Percentiles rank a stretch among this genome's conserved stretches.
These are phyloP conservation scores for Teleogryllus oceanicus DNA, from an alignment of 2,888 invertebrate species.

Conservation along the genomic window DNA sequence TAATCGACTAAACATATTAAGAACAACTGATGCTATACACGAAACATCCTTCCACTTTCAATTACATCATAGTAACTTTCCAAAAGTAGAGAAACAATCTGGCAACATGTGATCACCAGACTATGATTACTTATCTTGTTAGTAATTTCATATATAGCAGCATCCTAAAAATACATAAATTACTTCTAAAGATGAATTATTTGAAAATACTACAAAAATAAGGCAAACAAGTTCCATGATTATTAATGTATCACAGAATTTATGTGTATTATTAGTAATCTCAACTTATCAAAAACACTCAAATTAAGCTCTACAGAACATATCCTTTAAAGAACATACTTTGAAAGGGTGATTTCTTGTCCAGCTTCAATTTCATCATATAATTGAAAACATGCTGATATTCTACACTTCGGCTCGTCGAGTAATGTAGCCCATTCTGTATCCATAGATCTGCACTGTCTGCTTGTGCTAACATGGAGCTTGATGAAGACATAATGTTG, in stretches of 20 bases:
- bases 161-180: background rate
- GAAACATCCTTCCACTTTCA: no score
- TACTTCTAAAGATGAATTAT: no score
- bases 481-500: slow-evolving; percentile 36
- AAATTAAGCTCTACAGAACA: background rate
- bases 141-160: no score
- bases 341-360: slow-evolving; percentile 24
- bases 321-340: slow-evolving; percentile 21
- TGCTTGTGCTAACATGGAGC: slow-evolving; percentile 29
- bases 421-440: slow-evolving; percentile 31
- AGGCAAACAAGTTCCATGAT: no score
- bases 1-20: no score
- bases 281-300: no score
- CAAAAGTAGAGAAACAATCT: slow-evolving; percentile 33
- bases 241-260: no score
- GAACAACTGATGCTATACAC: no score
- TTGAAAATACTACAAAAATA: no score
- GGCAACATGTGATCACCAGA: no score
- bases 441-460: slow-evolving; percentile 23
- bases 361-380: slow-evolving; percentile 31
- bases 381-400: slow-evolving; percentile 31
- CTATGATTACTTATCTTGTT: no score
- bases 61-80: slow-evolving; percentile 29
- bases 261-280: no score
- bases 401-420: slow-evolving; percentile 29